A percentile compares a stretch with the other conserved stretches of the same genome.
phyloP scores from a whole-genome alignment of 1,140 invertebrate genomes.

The Bombus breviceps region DNA sequence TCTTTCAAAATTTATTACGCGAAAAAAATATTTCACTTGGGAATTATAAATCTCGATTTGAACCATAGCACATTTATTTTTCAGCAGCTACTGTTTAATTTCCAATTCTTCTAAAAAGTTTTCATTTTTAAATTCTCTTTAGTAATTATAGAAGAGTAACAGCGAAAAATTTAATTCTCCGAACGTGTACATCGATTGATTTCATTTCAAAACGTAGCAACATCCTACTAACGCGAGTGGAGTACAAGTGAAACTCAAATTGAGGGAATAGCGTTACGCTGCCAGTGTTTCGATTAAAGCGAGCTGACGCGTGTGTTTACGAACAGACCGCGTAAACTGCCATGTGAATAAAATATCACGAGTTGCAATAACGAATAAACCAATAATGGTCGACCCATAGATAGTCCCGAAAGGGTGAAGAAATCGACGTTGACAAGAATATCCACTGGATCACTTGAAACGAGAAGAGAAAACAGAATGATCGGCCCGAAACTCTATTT shows the following conservation, averaged over 20 bases:
- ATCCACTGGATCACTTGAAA: neutral
- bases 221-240: neutral
- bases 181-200: neutral
- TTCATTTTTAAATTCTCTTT: too few relatives aligned
- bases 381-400: neutral
- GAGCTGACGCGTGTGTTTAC: neutral
- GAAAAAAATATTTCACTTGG: neutral
- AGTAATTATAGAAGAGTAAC: neutral
- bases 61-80: neutral
- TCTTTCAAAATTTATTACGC: neutral
- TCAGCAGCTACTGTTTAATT: too few relatives aligned
- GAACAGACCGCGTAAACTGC: neutral
- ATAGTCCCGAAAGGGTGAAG: too few relatives aligned
- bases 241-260: neutral
- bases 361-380: neutral
- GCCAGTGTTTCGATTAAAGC: constrained; percentile 1
- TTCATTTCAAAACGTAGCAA: neutral
- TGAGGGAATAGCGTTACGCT: neutral
- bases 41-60: neutral
- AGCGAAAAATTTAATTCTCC: neutral
- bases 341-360: neutral
- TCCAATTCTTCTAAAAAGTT: too few relatives aligned
- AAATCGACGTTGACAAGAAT: neutral
- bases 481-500: constrained; percentile 44
- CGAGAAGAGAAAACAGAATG: neutral